Evolutionary conservation across 1,140 invertebrate species (phyloP).

Genomic region (Heliconius eleuchia): DNA sequence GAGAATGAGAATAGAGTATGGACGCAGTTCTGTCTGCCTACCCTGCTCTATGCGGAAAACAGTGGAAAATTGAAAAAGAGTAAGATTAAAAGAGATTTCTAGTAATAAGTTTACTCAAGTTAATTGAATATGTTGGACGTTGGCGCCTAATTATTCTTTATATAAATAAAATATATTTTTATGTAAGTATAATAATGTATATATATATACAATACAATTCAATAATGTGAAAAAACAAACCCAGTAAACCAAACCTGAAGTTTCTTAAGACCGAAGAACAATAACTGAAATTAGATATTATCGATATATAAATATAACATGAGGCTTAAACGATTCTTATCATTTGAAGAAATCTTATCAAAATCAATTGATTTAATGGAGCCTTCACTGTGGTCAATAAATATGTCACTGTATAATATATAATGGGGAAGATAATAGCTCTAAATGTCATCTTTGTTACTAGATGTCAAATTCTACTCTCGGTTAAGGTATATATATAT

Average conservation of each 20-base stretch:
- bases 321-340: slow-evolving; percentile 43
- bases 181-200: neutral
- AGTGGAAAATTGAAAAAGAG: neutral
- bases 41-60: neutral
- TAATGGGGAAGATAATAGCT: slow-evolving; percentile 59
- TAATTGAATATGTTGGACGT: neutral
- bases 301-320: slow-evolving; percentile 25
- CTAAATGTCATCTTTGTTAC: slow-evolving; percentile 55
- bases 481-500: neutral
- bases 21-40: neutral
- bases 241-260: neutral
- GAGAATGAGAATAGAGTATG: neutral
- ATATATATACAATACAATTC: neutral
- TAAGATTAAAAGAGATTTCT: too few relatives aligned
- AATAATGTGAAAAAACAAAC: neutral
- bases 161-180: too few relatives aligned
- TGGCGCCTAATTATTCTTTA: neutral
- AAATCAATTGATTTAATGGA: slow-evolving; percentile 54
- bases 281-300: slow-evolving; percentile 26
- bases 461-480: neutral
- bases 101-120: too few relatives aligned
- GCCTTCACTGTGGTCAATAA: slow-evolving; percentile 64
- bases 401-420: slow-evolving; percentile 60
- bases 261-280: slow-evolving; percentile 7
- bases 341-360: slow-evolving; percentile 65